phyloP scores from a whole-genome alignment of 2,888 invertebrate species.

The Drosophila rellima region DNA sequence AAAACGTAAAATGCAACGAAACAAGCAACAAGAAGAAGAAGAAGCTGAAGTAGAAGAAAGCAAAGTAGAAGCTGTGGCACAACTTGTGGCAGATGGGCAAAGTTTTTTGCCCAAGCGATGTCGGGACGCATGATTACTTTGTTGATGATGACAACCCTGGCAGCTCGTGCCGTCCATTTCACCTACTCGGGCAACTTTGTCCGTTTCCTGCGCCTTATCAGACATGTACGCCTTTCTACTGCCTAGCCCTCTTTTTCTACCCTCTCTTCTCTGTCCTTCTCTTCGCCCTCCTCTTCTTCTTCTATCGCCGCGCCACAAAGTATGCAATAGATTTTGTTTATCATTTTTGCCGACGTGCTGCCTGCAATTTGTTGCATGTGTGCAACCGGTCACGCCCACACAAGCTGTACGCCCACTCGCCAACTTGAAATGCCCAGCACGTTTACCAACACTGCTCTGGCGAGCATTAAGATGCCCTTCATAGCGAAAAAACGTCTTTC shows the following conservation, averaged over 20 bases:
- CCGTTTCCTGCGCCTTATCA: conserved; percentile 53
- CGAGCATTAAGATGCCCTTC: conserved; percentile 4
- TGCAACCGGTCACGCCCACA: conserved; percentile 24
- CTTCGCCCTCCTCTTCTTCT: not conserved
- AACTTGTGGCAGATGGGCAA: conserved; percentile 67
- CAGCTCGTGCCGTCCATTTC: conserved; percentile 37
- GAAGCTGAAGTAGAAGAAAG: conserved; percentile 11
- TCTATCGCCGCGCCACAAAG: conserved; percentile 64
- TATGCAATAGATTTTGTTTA: conserved; percentile 77
- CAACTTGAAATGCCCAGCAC: conserved; percentile 25
- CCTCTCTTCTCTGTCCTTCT: not conserved
- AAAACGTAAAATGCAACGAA: conserved; percentile 44
- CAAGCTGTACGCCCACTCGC: conserved; percentile 2
- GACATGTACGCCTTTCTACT: conserved; percentile 26
- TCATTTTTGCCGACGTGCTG: conserved; percentile 74
- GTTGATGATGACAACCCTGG: conserved; percentile 80
- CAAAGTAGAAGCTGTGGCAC: conserved; percentile 20
- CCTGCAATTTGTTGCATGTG: conserved; percentile 72
- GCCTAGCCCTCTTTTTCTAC: conserved; percentile 11
- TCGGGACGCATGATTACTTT: conserved; percentile 73
- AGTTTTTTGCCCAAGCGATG: conserved; percentile 58
- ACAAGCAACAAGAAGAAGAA: conserved; percentile 27
- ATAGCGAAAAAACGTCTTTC: not conserved
- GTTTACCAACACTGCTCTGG: conserved; percentile 18
- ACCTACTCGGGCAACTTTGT: conserved; percentile 47